Conservation (phyloP, 2,888 invertebrate genomes). For the Phaonia tiefii region DNA sequence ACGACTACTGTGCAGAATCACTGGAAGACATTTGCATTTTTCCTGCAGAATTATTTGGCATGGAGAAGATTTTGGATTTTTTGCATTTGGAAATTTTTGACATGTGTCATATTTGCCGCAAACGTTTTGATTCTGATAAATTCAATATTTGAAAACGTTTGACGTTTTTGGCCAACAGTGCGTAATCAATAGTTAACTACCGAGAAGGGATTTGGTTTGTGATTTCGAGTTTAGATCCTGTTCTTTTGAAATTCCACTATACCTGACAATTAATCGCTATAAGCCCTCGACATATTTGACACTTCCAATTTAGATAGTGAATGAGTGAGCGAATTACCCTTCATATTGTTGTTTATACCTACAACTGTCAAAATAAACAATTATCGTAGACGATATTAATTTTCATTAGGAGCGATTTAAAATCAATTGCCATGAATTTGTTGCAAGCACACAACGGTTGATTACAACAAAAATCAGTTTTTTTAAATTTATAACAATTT, state of each 20-base stretch:
- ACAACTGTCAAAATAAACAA: conserved; percentile 76
- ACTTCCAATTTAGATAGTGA: neutral
- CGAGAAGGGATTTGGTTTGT: conserved; percentile 43
- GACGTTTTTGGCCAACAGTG: neutral
- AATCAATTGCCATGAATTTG: conserved; percentile 64
- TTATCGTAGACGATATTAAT: conserved; percentile 74
- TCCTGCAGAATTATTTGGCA: neutral
- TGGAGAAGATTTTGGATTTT: neutral
- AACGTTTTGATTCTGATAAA: neutral
- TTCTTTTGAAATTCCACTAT: conserved; percentile 55
- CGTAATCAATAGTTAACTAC: conserved; percentile 16
- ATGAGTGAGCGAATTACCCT: neutral
- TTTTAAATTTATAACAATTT: no score
- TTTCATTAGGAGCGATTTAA: conserved; percentile 76
- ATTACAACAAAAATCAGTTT: conserved; percentile 5
- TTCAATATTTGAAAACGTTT: no score
- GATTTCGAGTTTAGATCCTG: neutral
- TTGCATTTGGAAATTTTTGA: neutral
- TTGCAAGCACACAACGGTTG: no score
- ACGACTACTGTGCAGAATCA: conserved; percentile 45
- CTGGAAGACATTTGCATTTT: conserved; percentile 6
- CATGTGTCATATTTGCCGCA: conserved; percentile 28
- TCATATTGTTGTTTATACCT: conserved; percentile 55
- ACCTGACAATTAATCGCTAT: conserved; percentile 69
- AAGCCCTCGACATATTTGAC: conserved; percentile 63